phyloP scores from a whole-genome alignment of 1,140 invertebrate genomes.

The Saccostrea glomerata region DNA sequence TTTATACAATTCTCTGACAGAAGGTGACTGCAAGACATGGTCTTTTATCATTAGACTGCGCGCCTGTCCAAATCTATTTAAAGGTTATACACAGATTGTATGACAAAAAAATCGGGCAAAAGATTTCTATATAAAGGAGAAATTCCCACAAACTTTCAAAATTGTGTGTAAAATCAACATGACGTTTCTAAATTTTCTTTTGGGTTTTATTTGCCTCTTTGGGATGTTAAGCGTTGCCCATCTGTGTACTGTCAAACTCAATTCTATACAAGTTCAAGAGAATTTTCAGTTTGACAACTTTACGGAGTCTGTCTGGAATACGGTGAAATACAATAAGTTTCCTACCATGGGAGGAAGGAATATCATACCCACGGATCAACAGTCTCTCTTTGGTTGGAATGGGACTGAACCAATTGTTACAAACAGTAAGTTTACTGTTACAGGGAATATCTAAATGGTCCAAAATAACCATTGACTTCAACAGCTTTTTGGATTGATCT shows the following conservation, averaged over 20 bases:
- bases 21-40: neutral
- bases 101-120: constrained; percentile 12
- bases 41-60: neutral
- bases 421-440: neutral
- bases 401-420: neutral
- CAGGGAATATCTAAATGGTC: too few relatives aligned
- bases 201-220: neutral
- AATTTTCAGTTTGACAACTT: neutral
- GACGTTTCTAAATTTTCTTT: neutral
- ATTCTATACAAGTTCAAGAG: neutral
- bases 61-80: constrained; percentile 26
- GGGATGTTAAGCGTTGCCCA: neutral
- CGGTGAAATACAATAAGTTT: neutral
- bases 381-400: neutral
- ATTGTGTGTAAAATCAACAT: neutral
- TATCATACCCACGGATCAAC: neutral
- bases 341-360: neutral
- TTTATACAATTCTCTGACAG: neutral
- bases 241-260: neutral
- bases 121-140: neutral
- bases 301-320: neutral
- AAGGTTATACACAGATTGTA: neutral
- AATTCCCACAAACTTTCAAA: neutral
- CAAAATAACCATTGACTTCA: too few relatives aligned
- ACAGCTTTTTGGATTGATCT: too few relatives aligned